These are phyloP conservation scores for Ophion slaviceki DNA, from an alignment of 2,888 invertebrate species.

Conservation along the genomic window DNA sequence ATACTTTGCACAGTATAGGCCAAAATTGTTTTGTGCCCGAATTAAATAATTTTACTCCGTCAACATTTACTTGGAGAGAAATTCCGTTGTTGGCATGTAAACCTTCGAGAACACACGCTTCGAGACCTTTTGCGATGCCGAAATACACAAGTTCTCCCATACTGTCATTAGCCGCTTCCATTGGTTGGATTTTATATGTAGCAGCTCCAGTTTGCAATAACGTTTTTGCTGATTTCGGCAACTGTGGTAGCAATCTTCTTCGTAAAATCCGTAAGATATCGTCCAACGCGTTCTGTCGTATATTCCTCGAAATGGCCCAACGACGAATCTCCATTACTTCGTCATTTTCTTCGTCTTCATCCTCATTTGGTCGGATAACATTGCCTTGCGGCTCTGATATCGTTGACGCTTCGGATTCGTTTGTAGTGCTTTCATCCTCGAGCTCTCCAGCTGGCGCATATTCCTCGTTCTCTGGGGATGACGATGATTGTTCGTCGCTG, in stretches of 20 bases:
- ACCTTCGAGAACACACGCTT: conserved; percentile 43
- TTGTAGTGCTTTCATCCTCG: neutral
- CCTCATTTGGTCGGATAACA: neutral
- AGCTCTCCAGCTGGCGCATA: conserved; percentile 14
- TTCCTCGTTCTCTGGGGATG: neutral
- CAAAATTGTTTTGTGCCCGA: conserved; percentile 61
- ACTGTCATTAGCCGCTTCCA: conserved; percentile 35
- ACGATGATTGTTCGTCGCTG: neutral
- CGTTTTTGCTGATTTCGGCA: conserved; percentile 49
- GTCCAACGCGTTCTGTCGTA: conserved; percentile 3
- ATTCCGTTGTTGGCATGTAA: conserved; percentile 10
- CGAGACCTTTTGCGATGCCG: conserved; percentile 58
- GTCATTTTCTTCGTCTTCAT: conserved; percentile 9
- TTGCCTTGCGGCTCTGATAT: conserved; percentile 8
- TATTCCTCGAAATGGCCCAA: conserved; percentile 30
- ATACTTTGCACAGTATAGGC: conserved; percentile 64
- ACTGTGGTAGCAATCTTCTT: conserved; percentile 24
- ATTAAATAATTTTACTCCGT: conserved; percentile 58
- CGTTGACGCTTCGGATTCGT: conserved; percentile 8
- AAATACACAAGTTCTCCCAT: conserved; percentile 63
- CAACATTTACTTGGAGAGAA: conserved; percentile 58
- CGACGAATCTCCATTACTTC: conserved; percentile 14
- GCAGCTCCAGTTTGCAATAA: conserved; percentile 23
- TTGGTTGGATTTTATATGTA: conserved; percentile 28
- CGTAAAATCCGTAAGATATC: conserved; percentile 29